Evolutionary conservation across 2,113 vertebrate genomes (phyloP).

Genomic region (Daboia siamensis): DNA sequence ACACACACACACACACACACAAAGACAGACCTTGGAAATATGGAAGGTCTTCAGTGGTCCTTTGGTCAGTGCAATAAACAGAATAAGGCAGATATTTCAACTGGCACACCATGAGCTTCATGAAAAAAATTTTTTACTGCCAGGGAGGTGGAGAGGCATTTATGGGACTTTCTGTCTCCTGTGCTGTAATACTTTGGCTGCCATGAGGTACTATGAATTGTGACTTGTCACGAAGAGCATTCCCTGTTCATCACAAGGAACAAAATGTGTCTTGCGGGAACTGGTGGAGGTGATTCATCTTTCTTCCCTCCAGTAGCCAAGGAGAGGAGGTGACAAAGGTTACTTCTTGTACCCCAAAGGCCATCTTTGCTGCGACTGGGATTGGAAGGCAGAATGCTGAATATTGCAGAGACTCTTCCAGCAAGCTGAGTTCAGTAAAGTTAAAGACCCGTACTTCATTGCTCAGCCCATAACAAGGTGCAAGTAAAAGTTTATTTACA

Average conservation of each 20-base stretch:
- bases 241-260: neutral
- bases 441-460: neutral
- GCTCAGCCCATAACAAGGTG: neutral
- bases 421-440: neutral
- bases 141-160: neutral
- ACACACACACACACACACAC: too few species aligned
- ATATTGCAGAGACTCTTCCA: neutral
- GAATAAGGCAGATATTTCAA: neutral
- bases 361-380: neutral
- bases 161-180: neutral
- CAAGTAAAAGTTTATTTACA: neutral
- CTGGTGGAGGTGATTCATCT: neutral
- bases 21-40: neutral
- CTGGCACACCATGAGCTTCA: neutral
- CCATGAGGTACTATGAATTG: neutral
- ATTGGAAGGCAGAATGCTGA: neutral
- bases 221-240: neutral
- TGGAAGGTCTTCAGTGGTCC: neutral
- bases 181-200: neutral
- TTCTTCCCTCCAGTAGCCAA: neutral
- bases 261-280: neutral
- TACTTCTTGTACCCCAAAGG: neutral
- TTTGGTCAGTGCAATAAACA: neutral
- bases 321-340: neutral
- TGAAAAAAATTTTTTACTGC: neutral